phyloP scores from a whole-genome alignment of 35 echinoderm and acorn worm genomes.

The Anneissia japonica region DNA sequence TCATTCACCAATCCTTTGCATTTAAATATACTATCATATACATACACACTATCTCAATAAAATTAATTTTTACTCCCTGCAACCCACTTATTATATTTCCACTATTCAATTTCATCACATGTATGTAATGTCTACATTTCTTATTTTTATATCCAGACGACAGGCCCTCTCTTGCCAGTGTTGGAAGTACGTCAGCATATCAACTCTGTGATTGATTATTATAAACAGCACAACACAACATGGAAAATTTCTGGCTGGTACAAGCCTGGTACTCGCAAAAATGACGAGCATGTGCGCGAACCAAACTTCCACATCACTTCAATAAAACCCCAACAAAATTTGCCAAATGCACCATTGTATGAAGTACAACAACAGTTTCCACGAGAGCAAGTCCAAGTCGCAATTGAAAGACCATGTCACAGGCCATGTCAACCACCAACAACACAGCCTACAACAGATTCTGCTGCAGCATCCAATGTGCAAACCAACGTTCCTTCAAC shows the following conservation, averaged over 20 bases:
- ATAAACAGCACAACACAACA: background rate
- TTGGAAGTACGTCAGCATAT: slow-evolving; percentile 10
- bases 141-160: too few relatives aligned
- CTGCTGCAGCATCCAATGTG: too few relatives aligned
- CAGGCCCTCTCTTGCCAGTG: slow-evolving; percentile 18
- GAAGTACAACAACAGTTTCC: background rate
- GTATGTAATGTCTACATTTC: too few relatives aligned
- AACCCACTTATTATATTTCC: too few relatives aligned
- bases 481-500: too few relatives aligned
- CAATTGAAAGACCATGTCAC: slow-evolving; percentile 40
- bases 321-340: slow-evolving; percentile 24
- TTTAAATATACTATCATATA: too few relatives aligned
- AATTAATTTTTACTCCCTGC: too few relatives aligned
- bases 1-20: too few relatives aligned
- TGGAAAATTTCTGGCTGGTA: slow-evolving; percentile 40
- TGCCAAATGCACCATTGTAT: slow-evolving; percentile 36
- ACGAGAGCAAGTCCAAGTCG: slow-evolving; percentile 2
- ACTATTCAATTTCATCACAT: too few relatives aligned
- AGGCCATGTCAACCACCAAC: too few relatives aligned
- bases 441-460: too few relatives aligned
- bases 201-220: slow-evolving; percentile 8
- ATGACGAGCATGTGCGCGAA: slow-evolving; percentile 34
- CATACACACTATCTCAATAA: too few relatives aligned
- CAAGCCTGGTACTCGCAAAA: slow-evolving; percentile 23
- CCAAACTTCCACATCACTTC: slow-evolving; percentile 42